Evolutionary conservation across 1,140 invertebrate species (phyloP), one percentile per base, ranked within the genome.

Genomic region (Chlorops oryzae): DNA sequence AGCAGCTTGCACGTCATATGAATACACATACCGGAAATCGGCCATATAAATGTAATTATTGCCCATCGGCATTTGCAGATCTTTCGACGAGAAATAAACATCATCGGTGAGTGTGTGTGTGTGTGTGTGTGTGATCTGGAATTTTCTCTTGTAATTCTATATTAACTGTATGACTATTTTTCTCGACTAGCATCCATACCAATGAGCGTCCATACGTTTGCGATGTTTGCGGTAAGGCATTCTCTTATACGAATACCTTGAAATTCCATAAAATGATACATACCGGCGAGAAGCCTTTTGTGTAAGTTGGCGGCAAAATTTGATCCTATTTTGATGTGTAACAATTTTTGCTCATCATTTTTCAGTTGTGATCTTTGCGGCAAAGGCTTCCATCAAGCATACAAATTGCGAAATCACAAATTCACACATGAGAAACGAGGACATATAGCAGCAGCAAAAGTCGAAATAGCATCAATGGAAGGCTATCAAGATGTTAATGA

Each of bases 41-140:
- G 41, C 85, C 85, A 0, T 87, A 87, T 70, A 79, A 83, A 61
- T 88, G 85, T 59, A 77, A 81, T 46, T 74, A 85, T 15, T 88
- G 85, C 67, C 76, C 82, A 47, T 75, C 84, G 20, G 72, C 81
- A 22, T 88, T 88, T 67, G 82, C 82, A 1, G 78, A 80, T 70
- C 78, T 77, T 47, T 78, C 78, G 38, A 78, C 75, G 6, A 67
- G 77, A 23, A 78, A 78, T 54, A 80, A 80, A 48, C 78, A 79
- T 59, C 78, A 80, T 59, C 75, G 78, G 51, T 53, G 39, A 22
- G 46, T 45, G 10, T 38, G n/a, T n/a, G n/a, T n/a, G n/a, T n/a
- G n/a, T n/a, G n/a, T n/a, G n/a, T n/a, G n/a, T n/a, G n/a, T n/a
- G n/a, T n/a, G n/a, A n/a, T n/a, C n/a, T n/a, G n/a, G n/a, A n/a